These are phyloP conservation scores for Romanogobio albipinnatus DNA, from an alignment of 2,113 vertebrate species.

Conservation along the genomic window DNA sequence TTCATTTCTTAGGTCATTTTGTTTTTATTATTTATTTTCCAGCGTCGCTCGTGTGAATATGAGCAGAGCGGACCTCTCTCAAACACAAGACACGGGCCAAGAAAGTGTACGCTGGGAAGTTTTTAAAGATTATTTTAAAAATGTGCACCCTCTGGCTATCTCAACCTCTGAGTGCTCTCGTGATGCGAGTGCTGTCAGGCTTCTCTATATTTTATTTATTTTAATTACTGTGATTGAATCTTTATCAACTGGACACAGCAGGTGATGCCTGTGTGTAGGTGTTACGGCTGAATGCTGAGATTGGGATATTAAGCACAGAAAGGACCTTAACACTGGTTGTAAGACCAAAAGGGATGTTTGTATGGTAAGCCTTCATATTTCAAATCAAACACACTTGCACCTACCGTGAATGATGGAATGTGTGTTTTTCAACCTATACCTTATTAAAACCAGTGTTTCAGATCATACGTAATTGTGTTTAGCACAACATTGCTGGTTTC, in stretches of 20 bases:
- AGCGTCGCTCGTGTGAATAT: slow-evolving; percentile 10
- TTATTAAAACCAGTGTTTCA: slow-evolving; percentile 9
- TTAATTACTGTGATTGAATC: slow-evolving; percentile 49
- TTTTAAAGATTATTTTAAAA: not conserved
- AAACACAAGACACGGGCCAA: not conserved
- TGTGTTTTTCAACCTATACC: not conserved
- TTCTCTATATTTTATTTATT: slow-evolving; percentile 52
- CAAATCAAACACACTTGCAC: slow-evolving; percentile 21
- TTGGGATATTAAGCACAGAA: slow-evolving; percentile 49
- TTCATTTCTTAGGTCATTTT: slow-evolving; percentile 12
- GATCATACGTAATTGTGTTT: not conserved
- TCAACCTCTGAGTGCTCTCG: slow-evolving; percentile 29
- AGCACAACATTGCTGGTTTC: not conserved
- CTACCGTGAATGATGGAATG: not conserved
- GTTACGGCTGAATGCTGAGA: slow-evolving; percentile 63
- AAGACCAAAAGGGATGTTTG: slow-evolving; percentile 53
- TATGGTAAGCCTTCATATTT: slow-evolving; percentile 44
- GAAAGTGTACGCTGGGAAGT: slow-evolving; percentile 3
- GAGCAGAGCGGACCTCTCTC: not conserved
- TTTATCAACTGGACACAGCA: slow-evolving; percentile 45
- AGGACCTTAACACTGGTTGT: slow-evolving; percentile 59
- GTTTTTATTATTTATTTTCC: slow-evolving; percentile 44
- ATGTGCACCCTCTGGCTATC: not conserved
- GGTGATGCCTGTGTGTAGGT: slow-evolving; percentile 54
- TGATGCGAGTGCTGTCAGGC: slow-evolving; percentile 45